Evolutionary conservation across 2,888 invertebrate species (phyloP).

Genomic region (Conchocele bisecta): DNA sequence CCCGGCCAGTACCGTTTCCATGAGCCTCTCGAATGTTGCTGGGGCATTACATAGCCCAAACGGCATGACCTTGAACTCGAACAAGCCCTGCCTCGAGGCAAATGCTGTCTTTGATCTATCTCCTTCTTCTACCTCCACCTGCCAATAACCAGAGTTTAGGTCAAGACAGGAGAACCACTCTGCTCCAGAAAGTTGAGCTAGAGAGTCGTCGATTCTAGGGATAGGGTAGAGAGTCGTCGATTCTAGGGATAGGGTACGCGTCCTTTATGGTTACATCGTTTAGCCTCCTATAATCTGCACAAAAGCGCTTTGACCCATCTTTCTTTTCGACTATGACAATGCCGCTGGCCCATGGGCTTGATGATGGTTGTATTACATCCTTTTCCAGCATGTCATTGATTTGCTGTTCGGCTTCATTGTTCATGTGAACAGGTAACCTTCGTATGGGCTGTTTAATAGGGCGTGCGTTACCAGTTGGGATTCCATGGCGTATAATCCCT

Average conservation of each 20-base stretch:
- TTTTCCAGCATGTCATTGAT: slow-evolving; percentile 2
- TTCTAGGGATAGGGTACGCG: neutral
- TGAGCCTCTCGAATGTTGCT: slow-evolving; percentile 3
- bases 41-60: neutral
- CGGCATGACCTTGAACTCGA: neutral
- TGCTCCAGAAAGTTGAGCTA: neutral
- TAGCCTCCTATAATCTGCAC: slow-evolving; percentile 1
- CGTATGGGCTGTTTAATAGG: neutral
- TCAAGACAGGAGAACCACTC: neutral
- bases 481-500: slow-evolving; percentile 1
- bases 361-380: slow-evolving; percentile 1
- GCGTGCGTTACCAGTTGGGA: neutral
- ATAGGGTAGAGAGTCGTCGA: neutral
- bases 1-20: neutral
- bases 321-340: neutral
- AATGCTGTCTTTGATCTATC: neutral
- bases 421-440: neutral
- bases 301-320: slow-evolving; percentile 4
- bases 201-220: neutral
- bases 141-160: neutral
- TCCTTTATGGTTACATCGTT: neutral
- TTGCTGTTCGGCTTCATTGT: neutral
- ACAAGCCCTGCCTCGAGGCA: neutral
- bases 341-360: slow-evolving; percentile 1
- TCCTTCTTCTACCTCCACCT: neutral